Evolutionary conservation across 2,888 invertebrate species (phyloP).

Genomic region (Agrotis exclamationis): DNA sequence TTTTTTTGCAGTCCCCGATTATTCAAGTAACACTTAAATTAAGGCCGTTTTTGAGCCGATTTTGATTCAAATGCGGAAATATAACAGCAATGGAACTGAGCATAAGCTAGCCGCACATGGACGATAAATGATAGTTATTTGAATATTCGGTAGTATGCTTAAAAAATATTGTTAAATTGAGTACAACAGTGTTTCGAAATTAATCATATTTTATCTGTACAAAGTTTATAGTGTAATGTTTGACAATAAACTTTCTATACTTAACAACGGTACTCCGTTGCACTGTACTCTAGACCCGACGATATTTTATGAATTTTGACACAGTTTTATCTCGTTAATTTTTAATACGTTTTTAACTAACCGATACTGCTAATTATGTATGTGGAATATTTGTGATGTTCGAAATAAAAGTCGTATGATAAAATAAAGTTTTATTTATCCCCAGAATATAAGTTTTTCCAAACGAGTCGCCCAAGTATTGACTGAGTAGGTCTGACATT

Average conservation of each 20-base stretch:
- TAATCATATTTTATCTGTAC: slow-evolving; percentile 39
- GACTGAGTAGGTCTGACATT: no score
- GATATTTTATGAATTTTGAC: slow-evolving; percentile 66
- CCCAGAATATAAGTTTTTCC: background rate
- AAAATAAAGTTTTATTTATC: slow-evolving; percentile 49
- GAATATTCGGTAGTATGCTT: slow-evolving; percentile 13
- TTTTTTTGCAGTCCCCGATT: background rate
- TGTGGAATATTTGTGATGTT: slow-evolving; percentile 85
- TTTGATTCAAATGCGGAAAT: no score
- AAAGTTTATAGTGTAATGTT: slow-evolving; percentile 38
- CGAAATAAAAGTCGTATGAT: slow-evolving; percentile 78
- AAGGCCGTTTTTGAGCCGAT: no score
- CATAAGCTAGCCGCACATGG: no score
- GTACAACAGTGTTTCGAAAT: slow-evolving; percentile 45
- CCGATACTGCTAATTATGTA: slow-evolving; percentile 75
- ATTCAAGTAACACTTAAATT: background rate
- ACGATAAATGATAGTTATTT: background rate
- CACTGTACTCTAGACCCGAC: slow-evolving; percentile 41
- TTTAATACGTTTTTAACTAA: slow-evolving; percentile 71
- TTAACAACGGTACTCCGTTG: slow-evolving; percentile 14
- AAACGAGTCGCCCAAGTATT: no score
- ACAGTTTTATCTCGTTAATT: slow-evolving; percentile 66
- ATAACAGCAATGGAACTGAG: no score
- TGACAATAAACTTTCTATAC: slow-evolving; percentile 52
- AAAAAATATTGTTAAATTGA: slow-evolving; percentile 39